These are phyloP conservation scores for Tursiops truncatus DNA, from an alignment of 2,113 vertebrate species.

Conservation along the genomic window DNA sequence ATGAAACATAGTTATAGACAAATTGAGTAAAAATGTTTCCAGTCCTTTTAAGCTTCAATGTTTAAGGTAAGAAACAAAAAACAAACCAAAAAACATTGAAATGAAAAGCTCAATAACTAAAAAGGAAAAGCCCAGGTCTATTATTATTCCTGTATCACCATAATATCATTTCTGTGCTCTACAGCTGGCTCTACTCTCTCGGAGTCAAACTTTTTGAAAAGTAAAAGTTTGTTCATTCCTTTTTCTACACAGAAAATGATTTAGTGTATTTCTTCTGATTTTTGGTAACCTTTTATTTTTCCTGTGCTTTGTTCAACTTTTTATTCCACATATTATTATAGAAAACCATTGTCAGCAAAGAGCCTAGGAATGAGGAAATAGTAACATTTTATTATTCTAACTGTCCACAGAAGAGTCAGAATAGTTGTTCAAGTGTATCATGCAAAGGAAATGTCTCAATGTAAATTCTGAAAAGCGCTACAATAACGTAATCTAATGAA, in stretches of 20 bases:
- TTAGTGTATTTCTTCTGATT: neutral
- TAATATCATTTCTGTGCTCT: neutral
- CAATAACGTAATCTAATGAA: neutral
- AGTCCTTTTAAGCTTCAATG: slow-evolving; percentile 38
- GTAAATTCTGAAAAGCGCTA: slow-evolving; percentile 13
- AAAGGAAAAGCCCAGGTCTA: neutral
- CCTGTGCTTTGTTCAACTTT: slow-evolving; percentile 29
- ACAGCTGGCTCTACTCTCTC: neutral
- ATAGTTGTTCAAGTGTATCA: slow-evolving; percentile 10
- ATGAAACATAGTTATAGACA: slow-evolving; percentile 35
- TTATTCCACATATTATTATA: slow-evolving; percentile 34
- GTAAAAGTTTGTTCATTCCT: slow-evolving; percentile 19
- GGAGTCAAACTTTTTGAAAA: slow-evolving; percentile 38
- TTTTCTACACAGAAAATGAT: neutral
- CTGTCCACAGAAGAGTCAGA: slow-evolving; percentile 22
- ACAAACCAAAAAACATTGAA: neutral
- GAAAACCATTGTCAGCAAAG: slow-evolving; percentile 49
- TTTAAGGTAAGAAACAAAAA: slow-evolving; percentile 35
- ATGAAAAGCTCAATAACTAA: neutral
- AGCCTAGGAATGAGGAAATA: slow-evolving; percentile 27
- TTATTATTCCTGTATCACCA: neutral
- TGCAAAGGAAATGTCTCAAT: slow-evolving; percentile 9
- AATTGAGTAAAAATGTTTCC: slow-evolving; percentile 57
- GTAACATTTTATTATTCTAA: neutral
- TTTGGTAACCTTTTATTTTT: slow-evolving; percentile 24